A percentile compares a stretch with the other conserved stretches of the same genome.
Evolutionary conservation across 1,140 invertebrate species (phyloP).

Genomic region (Lepidurus apus): DNA sequence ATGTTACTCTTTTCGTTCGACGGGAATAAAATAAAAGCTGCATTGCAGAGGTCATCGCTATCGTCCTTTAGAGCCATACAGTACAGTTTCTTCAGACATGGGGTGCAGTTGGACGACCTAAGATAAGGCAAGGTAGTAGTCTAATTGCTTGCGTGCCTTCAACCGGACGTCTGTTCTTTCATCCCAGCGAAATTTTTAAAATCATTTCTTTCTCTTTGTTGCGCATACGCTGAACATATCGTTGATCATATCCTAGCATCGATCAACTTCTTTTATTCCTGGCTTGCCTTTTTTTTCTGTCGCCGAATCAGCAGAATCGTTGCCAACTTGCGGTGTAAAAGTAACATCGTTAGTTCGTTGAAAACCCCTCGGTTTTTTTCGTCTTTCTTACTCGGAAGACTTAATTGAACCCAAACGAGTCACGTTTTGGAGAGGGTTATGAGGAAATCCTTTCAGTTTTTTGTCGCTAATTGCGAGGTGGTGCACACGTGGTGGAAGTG

Average conservation of each 20-base stretch:
- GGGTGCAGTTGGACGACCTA: not conserved
- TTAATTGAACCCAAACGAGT: no score
- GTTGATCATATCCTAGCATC: not conserved
- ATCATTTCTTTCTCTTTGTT: not conserved
- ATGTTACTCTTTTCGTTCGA: not conserved
- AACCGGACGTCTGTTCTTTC: no score
- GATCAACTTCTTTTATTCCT: not conserved
- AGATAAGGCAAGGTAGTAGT: not conserved
- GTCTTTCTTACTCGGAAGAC: not conserved
- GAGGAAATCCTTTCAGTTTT: no score
- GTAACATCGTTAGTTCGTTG: no score
- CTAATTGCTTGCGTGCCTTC: not conserved
- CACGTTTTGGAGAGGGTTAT: no score
- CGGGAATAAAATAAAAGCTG: slow-evolving; percentile 14
- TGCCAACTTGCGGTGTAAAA: not conserved
- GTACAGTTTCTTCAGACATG: not conserved
- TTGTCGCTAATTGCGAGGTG: no score
- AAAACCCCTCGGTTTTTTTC: not conserved
- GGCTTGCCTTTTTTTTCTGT: not conserved
- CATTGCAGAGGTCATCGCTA: slow-evolving; percentile 15
- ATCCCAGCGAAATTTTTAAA: not conserved
- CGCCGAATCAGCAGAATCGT: not conserved
- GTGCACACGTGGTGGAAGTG: no score
- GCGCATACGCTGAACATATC: not conserved
- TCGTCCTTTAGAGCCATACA: not conserved